Evolutionary conservation across 2,797 vertebrate species (phyloP).

Genomic region (Danio tinwini): DNA sequence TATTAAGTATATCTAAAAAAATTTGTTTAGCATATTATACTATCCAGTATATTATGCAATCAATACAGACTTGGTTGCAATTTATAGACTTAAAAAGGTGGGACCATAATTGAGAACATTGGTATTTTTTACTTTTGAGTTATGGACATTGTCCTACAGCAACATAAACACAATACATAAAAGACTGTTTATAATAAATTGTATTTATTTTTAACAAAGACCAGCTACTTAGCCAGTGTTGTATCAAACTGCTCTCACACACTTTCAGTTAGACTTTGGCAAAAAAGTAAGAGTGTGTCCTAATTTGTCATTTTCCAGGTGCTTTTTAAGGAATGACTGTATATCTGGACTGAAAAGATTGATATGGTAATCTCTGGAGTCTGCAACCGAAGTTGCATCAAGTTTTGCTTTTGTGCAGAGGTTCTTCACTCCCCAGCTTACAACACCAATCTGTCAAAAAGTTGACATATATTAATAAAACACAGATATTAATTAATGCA

Average conservation of each 20-base stretch:
- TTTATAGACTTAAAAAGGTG: too few species aligned
- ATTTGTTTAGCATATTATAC: too few species aligned
- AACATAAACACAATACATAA: neutral
- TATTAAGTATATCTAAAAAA: too few species aligned
- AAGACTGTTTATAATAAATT: neutral
- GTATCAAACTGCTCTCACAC: neutral
- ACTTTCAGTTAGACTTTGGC: neutral
- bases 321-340: slow-evolving; percentile 44
- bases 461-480: slow-evolving; percentile 1
- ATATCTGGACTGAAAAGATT: slow-evolving; percentile 60
- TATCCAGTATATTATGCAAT: too few species aligned
- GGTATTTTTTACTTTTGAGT: too few species aligned
- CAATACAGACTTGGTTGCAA: too few species aligned
- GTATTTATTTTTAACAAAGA: neutral
- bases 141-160: neutral
- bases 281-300: slow-evolving; percentile 52
- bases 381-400: neutral
- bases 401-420: neutral
- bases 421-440: slow-evolving; percentile 61
- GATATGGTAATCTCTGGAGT: slow-evolving; percentile 61
- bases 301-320: slow-evolving; percentile 18
- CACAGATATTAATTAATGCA: too few species aligned
- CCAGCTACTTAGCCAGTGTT: neutral
- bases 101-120: too few species aligned
- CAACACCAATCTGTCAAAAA: slow-evolving; percentile 59